Conservation (phyloP, 2,797 vertebrate species). For the Onychomys torridus region DNA sequence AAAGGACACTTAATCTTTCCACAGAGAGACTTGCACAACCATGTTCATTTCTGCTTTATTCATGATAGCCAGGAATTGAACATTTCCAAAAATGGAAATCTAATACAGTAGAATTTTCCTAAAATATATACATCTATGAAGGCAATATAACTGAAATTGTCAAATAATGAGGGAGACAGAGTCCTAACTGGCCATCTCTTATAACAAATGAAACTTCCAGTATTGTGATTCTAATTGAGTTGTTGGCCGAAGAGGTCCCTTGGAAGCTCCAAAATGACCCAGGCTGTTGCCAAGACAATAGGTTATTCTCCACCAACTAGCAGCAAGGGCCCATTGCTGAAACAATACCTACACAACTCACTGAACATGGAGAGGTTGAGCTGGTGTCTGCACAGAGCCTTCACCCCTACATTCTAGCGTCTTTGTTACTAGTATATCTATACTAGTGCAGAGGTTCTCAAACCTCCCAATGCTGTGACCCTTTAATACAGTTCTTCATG, state of each 20-base stretch:
- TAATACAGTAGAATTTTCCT: background rate
- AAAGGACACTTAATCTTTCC: background rate
- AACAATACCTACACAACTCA: background rate
- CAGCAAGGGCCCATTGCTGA: background rate
- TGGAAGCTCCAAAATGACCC: background rate
- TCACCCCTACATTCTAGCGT: background rate
- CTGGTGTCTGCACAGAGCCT: background rate
- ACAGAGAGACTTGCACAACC: background rate
- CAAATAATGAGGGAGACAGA: background rate
- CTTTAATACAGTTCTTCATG: background rate
- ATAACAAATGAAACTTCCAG: background rate
- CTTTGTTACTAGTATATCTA: background rate
- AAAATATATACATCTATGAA: background rate
- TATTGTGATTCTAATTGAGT: background rate
- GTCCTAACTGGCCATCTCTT: background rate
- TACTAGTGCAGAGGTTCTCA: background rate
- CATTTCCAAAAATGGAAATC: background rate
- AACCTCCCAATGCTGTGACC: background rate
- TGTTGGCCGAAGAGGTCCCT: background rate
- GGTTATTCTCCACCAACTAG: background rate
- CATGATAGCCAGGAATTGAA: background rate
- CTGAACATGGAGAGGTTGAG: background rate
- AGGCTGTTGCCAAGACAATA: background rate
- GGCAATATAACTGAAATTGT: background rate
- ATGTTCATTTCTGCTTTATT: background rate